These are phyloP conservation scores for Sus cebifrons DNA, from an alignment of 2,797 vertebrate genomes.

Conservation along the genomic window DNA sequence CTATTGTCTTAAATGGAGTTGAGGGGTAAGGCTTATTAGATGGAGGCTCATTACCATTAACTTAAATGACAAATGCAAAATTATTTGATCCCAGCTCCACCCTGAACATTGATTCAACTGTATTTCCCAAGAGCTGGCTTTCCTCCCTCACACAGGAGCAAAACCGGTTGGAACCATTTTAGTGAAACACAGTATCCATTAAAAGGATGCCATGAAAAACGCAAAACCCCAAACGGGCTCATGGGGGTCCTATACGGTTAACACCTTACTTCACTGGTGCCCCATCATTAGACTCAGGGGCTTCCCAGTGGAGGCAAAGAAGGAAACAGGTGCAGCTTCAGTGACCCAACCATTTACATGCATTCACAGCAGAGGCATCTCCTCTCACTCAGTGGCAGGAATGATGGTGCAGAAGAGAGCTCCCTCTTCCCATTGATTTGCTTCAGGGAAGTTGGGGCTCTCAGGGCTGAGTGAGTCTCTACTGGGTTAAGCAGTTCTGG, in stretches of 20 bases:
- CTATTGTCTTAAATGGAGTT: constrained; percentile 91
- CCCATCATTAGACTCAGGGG: neutral
- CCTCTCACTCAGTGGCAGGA: neutral
- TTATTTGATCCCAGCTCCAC: constrained; percentile 80
- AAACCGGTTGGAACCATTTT: constrained; percentile 68
- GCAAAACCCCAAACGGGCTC: constrained; percentile 62
- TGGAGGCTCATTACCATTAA: constrained; percentile 88
- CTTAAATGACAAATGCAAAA: constrained; percentile 90
- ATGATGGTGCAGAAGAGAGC: rapidly evolving
- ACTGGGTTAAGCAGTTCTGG: neutral
- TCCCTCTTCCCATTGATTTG: neutral
- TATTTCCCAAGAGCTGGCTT: constrained; percentile 59
- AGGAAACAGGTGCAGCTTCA: neutral
- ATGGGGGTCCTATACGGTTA: neutral
- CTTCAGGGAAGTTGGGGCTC: neutral
- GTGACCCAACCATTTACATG: neutral
- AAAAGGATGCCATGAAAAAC: constrained; percentile 57
- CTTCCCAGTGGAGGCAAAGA: neutral
- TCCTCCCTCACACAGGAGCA: constrained; percentile 34
- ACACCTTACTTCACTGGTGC: neutral
- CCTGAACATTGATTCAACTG: constrained; percentile 77
- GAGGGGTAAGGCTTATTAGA: constrained; percentile 91
- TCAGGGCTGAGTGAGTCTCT: neutral
- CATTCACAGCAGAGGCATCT: neutral
- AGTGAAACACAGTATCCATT: constrained; percentile 44